phyloP scores from a whole-genome alignment of 2,888 invertebrate genomes.

The Stenchaetothrips biformis region DNA sequence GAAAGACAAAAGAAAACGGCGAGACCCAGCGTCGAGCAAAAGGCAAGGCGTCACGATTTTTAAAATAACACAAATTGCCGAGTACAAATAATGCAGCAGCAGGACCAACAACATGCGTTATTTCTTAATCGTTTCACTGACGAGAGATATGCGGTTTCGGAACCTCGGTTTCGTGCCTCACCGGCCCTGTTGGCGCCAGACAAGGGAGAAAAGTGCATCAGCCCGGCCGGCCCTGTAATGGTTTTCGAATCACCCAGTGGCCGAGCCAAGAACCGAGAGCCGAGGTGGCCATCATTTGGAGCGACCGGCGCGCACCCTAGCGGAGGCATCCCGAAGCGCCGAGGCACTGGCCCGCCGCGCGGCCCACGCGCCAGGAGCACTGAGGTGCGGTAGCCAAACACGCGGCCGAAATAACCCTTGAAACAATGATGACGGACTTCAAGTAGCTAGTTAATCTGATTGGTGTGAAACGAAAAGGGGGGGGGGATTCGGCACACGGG shows the following conservation, averaged over 20 bases:
- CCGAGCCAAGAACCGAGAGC: not conserved
- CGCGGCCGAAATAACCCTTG: too few species aligned
- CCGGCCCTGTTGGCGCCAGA: not conserved
- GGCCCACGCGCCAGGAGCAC: not conserved
- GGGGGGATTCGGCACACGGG: too few species aligned
- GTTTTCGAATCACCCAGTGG: not conserved
- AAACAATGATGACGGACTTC: too few species aligned
- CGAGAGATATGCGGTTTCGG: not conserved
- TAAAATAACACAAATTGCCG: not conserved
- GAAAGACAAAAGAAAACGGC: constrained; percentile 3
- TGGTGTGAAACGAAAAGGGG: too few species aligned
- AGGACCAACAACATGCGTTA: not conserved
- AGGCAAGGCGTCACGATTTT: not conserved
- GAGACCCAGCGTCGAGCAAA: not conserved
- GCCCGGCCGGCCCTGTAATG: not conserved
- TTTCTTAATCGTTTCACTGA: not conserved
- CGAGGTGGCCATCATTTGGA: not conserved
- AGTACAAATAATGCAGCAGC: not conserved
- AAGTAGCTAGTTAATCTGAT: too few species aligned
- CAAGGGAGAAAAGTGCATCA: not conserved
- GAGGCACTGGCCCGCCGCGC: not conserved
- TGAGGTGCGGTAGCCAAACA: too few species aligned
- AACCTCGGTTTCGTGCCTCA: not conserved
- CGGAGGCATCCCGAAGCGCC: not conserved
- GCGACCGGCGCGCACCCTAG: not conserved